Base-by-base conservation (phyloP, 2,113 vertebrate species). In the Thermophis baileyi region DNA sequence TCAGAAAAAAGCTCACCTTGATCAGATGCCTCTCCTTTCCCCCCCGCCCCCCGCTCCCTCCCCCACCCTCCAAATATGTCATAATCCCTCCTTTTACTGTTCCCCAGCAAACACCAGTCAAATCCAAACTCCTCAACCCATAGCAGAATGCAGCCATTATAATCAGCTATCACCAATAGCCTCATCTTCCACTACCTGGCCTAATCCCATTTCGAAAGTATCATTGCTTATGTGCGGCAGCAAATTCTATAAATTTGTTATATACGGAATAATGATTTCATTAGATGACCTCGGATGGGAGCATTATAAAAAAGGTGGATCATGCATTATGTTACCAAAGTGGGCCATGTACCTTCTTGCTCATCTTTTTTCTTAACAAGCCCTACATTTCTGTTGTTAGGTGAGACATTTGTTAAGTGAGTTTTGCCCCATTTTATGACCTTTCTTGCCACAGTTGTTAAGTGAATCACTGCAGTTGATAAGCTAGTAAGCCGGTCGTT, bases 31-130 rank as follows among this genome's bases (percentile, higher is more conserved):
- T 47, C 2, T 69, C 60, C 1, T 10, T 12, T n/a, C 35, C n/a
- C 69, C 14, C 2, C 3, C 11, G 0, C 10, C 20, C 20, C 20
- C 20, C 20, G 0, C 9, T 12, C 50, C 50, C 50, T 51, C 11
- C 69, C 63, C 69, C n/a, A 81, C 8, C n/a, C 2, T 3, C 35
- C 69, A 81, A 81, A 8, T 16, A 20, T 7, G 89, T 44, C 16
- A 63, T 49, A 27, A 44, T 18, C 7, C 4, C 57, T 55, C 24
- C 25, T 16, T 47, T 27, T 30, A 30, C 3, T 55, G 25, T 30
- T 86, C 16, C 81, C 27, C 55, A 57, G 40, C n/a, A 91, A 86
- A 25, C 20, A 25, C 25, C 3, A 55, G 18, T 87, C 11, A 40
- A 54, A 30, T 53, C 14, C 50, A 86, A 20, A n/a, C 9, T 91